Conservation (phyloP, 2,888 invertebrate species). For the Eilema sororculum region DNA sequence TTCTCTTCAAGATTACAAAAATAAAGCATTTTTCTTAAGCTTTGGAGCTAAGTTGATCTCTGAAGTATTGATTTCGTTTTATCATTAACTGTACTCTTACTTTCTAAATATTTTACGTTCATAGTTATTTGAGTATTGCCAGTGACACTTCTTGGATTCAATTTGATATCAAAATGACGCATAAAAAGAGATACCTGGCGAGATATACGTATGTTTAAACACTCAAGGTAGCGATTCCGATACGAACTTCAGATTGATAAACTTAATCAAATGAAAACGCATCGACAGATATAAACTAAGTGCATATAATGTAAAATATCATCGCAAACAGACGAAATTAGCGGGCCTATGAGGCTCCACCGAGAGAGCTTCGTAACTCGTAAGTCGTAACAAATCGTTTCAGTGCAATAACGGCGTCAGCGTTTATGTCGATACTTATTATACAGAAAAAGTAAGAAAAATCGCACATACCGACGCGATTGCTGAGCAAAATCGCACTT, state of each 20-base stretch:
- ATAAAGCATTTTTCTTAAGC: too few species aligned
- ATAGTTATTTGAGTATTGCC: background rate
- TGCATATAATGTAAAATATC: background rate
- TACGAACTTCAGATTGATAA: constrained; percentile 27
- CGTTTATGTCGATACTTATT: too few species aligned
- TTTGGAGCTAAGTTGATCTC: too few species aligned
- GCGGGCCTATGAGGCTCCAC: background rate
- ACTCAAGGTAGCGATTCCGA: constrained; percentile 18
- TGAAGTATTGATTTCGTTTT: background rate
- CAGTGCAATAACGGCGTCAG: too few species aligned
- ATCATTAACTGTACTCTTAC: background rate
- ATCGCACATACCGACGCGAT: too few species aligned
- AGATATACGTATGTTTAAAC: background rate
- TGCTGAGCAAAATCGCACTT: too few species aligned
- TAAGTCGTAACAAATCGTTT: too few species aligned
- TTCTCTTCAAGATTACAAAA: too few species aligned
- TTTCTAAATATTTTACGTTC: too few species aligned
- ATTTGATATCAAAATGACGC: background rate
- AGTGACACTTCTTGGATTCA: background rate
- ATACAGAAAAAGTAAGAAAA: too few species aligned
- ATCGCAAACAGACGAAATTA: background rate
- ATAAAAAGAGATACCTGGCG: constrained; percentile 10
- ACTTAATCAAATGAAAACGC: constrained; percentile 17
- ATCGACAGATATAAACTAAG: background rate
- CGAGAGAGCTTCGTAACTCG: too few species aligned